Evolutionary conservation across 37 sponge, comb jelly and placozoan species (phyloP).

Genomic region (Cladorhizidae sp.): DNA sequence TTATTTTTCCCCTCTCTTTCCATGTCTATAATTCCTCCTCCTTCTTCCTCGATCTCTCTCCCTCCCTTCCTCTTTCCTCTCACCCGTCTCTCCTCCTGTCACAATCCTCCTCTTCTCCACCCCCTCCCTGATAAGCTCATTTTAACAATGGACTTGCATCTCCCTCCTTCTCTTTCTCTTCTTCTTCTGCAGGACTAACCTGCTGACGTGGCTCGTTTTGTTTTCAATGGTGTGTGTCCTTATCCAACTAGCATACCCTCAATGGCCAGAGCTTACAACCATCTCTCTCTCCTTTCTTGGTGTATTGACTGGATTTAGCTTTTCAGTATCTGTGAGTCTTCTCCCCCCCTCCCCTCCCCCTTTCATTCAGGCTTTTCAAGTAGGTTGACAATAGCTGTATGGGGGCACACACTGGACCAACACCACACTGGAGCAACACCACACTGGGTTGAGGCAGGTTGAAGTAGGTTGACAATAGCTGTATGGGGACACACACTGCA

Average conservation of each 20-base stretch:
- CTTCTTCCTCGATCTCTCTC: neutral
- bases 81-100: neutral
- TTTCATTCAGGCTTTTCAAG: neutral
- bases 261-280: neutral
- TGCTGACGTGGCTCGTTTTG: slow-evolving; percentile 25
- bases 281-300: slow-evolving; percentile 18
- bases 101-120: neutral
- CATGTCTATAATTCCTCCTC: neutral
- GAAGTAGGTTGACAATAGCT: too few species aligned
- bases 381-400: too few species aligned
- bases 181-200: slow-evolving; percentile 4
- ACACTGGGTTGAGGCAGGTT: too few species aligned
- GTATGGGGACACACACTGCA: too few species aligned
- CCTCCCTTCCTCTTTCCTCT: neutral
- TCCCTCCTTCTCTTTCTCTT: neutral
- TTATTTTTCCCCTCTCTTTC: too few species aligned
- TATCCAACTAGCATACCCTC: neutral
- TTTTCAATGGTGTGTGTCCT: neutral
- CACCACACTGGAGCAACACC: too few species aligned
- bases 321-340: slow-evolving; percentile 5
- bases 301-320: slow-evolving; percentile 3
- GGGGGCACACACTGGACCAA: too few species aligned
- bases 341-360: neutral
- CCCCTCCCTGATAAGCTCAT: neutral
- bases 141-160: neutral